Base-by-base conservation (phyloP, 2,797 vertebrate species). In the Cyclopterus lumpus region DNA sequence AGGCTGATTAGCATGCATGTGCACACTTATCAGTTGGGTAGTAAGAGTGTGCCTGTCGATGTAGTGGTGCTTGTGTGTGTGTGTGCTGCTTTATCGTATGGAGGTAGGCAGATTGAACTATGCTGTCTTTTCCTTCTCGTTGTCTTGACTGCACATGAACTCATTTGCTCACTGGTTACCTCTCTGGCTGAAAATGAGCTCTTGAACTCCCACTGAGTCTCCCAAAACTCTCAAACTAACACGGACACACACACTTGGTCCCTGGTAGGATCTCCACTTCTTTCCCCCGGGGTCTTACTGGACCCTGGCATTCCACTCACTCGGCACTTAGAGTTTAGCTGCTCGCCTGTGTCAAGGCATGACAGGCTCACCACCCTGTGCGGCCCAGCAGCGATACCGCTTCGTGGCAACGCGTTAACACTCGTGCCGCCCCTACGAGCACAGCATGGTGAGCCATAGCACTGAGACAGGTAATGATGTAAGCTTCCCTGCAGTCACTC, bases 251-350 rank as follows among this genome's bases (percentile, higher is more conserved):
- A 60, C 54, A 22, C 73, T 71, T 2, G 6, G 22, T 78, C 59
- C 59, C 57, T 53, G 44, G 61, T 72, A 46, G 80, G 84, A 86
- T 76, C 77, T 80, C 42, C 54, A 69, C 73, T 86, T 84, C 82
- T 71, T 71, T 77, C 67, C 69, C 82, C 64, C 1, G 1, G 48
- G 68, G 88, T 76, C 61, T 89, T 73, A 73, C 53, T 84, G 88
- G 88, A 87, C 89, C 85, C 73, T 90, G 75, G 84, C 86, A 90
- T 91, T 87, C 77, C 82, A 73, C 84, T 86, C 88, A 82, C 71
- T 91, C 91, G 84, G 84, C 90, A 88, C 88, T 73, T 24, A 28
- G 76, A 85, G 70, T 90, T 86, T 67, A 86, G 77, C 78, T 10
- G 42, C 65, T 82, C n/a, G 63, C 74, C 64, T 70, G 77, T 83